Base-by-base conservation (phyloP, 2,797 vertebrate genomes). In the Iguana delicatissima region DNA sequence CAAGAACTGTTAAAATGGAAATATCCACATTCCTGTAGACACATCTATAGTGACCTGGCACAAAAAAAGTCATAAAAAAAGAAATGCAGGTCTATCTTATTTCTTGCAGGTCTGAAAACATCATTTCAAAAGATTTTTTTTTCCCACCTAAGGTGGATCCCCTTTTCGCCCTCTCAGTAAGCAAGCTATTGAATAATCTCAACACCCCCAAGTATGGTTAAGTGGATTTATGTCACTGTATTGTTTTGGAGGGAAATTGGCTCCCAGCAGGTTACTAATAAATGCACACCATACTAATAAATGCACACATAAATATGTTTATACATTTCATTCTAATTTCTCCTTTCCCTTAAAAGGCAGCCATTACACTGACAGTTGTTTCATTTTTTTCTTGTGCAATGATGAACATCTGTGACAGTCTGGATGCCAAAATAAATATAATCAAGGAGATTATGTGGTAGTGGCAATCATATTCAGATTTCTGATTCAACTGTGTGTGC, bases 391-490 rank as follows among this genome's bases (percentile, higher is more conserved):
- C 24, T 95, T 94, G 80, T 67, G 59, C 96, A 97, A 96, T 93
- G 93, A 93, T 93, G 92, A 97, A 96, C 96, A 97, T 96, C 95
- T 97, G 97, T 88, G 91, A 94, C 55, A 92, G 74, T 7, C 8
- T 29, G 73, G 84, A 93, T 91, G 96, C 95, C 97, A 97, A 96
- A 97, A 94, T 86, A 96, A 97, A 96, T 93, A 93, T 82, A 93
- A 93, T 90, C 91, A 96, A 95, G 93, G 93, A 95, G 94, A 97
- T 95, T 95, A 92, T 94, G 29, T 80, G 92, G 69, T 92, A 20
- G 76, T 92, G 95, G 93, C 80, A 84, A 87, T 90, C 95, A 93
- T 64, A 90, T 94, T 97, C 96, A 94, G 73, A 86, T 96, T 96
- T 96, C 83, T 5, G 92, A 90, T 92, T 93, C 84, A 93, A 90